Percentiles rank a stretch among this genome's conserved stretches.
phyloP scores from a whole-genome alignment of 1,140 invertebrate genomes.

The Schlechtendalia chinensis region DNA sequence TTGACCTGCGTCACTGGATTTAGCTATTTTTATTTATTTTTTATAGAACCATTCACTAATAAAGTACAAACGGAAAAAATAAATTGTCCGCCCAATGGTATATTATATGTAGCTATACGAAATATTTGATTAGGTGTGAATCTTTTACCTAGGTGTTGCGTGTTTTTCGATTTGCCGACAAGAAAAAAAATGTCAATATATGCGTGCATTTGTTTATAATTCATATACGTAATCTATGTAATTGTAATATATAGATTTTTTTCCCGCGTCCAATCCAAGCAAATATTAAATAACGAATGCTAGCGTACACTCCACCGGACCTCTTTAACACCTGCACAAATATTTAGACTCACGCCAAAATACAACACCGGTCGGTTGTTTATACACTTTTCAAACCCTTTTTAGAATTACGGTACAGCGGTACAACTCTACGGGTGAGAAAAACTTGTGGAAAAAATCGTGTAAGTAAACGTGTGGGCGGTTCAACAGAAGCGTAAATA shows the following conservation, averaged over 20 bases:
- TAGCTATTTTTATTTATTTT: no score
- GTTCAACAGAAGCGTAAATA: conserved; percentile 20
- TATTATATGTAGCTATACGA: no score
- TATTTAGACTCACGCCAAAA: conserved; percentile 30
- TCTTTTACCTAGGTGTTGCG: neutral
- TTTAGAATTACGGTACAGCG: neutral
- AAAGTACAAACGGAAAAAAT: no score
- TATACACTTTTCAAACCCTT: conserved; percentile 19
- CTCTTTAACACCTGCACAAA: conserved; percentile 34
- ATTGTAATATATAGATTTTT: no score
- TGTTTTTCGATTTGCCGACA: neutral
- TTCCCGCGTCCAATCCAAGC: neutral
- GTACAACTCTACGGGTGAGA: neutral
- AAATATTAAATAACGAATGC: conserved; percentile 10
- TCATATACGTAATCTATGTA: no score
- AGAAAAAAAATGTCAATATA: neutral
- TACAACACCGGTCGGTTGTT: conserved; percentile 11
- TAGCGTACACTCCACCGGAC: conserved; percentile 4
- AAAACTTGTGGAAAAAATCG: neutral
- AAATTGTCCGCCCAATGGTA: no score
- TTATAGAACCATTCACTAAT: no score
- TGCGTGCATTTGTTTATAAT: neutral
- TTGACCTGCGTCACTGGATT: no score
- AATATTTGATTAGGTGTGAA: conserved; percentile 21
- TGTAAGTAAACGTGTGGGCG: conserved; percentile 2